Evolutionary conservation across 2,888 invertebrate species (phyloP), one percentile per base, ranked within the genome.

Genomic region (Congeria kusceri): DNA sequence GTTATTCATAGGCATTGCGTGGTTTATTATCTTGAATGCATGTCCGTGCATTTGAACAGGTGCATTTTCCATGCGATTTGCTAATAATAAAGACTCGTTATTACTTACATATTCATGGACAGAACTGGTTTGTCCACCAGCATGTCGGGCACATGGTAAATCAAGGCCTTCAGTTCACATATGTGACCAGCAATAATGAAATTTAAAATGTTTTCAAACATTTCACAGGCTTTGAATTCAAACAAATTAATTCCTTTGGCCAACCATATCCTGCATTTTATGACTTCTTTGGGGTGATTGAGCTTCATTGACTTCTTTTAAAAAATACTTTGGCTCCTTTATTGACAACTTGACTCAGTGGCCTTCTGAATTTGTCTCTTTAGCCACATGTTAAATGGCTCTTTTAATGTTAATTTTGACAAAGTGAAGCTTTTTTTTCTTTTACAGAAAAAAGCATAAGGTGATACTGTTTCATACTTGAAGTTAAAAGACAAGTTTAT

Each of bases 311-410:
- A 61, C 32, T 69, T 69, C 61, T 61, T 58, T 69, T 46, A 59
- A 32, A 23, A 20, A 18, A 59, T 59, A 59, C 47, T 23, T 46
- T 61, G 69, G 47, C 29, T 62, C 53, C 57, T 61, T 69, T 69
- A 69, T 61, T 69, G 29, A 59, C 47, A 29, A 32, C 25, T 69
- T 69, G 69, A 62, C 69, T 61, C 46, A 25, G 46, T 64, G 49
- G 49, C 63, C 63, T 49, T 64, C 49, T 28, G 47, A 39, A 69
- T 69, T 58, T 69, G 53, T 39, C 15, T 39, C 39, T 39, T 39
- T 3, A 39, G 39, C 39, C 39, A 39, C 9, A 53, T 20, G 20
- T 53, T 13, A 53, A 53, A 44, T 1, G 25, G n/a, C 25, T 53
- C 3, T 39, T 53, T 53, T 53, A 23, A 5, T 53, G 53, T 53